These are phyloP conservation scores for Clarias platycephalus DNA, from an alignment of 2,797 vertebrate genomes.

Conservation along the genomic window DNA sequence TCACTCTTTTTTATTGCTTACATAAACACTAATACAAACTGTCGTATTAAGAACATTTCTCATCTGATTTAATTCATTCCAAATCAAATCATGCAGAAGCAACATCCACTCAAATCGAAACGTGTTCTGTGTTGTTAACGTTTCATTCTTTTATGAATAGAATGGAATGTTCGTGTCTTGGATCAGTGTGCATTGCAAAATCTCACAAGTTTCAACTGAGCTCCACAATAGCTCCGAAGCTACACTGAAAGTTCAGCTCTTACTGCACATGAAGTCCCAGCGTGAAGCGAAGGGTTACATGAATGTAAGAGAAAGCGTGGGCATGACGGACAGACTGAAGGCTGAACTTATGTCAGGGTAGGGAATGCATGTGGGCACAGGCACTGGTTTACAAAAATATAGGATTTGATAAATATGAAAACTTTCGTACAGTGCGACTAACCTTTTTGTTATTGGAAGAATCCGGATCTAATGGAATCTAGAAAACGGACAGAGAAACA, in stretches of 20 bases:
- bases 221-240: not conserved
- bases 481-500: conserved; percentile 20
- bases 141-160: not conserved
- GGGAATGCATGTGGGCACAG: not conserved
- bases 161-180: conserved; percentile 4
- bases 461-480: conserved; percentile 27
- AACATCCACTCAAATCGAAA: not conserved
- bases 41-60: not conserved
- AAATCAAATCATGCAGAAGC: not conserved
- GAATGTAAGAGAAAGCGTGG: not conserved
- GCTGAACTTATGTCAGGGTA: not conserved
- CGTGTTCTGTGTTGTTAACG: not conserved
- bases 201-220: not conserved
- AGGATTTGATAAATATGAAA: not conserved
- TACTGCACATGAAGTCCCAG: not conserved
- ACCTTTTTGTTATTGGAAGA: conserved; percentile 14
- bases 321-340: conserved; percentile 1
- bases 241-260: conserved; percentile 17
- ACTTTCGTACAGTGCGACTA: not conserved
- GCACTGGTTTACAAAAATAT: conserved; percentile 2
- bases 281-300: not conserved
- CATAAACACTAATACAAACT: not conserved
- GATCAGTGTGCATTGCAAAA: not conserved
- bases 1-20: not conserved
- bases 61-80: not conserved